Conservation (phyloP, 1,140 invertebrate genomes). For the Drosophila parabipectinata region DNA sequence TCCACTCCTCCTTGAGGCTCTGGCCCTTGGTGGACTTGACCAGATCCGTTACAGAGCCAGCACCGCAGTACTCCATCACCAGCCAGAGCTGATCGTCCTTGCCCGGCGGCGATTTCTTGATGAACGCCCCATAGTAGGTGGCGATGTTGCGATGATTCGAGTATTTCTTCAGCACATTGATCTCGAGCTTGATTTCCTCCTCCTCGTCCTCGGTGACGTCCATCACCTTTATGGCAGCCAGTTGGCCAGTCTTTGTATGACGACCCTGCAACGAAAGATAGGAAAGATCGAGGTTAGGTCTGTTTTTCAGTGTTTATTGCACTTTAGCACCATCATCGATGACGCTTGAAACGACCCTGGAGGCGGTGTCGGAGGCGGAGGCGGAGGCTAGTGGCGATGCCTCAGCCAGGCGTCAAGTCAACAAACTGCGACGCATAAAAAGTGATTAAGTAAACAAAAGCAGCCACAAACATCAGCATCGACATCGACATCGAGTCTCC, state of each 20-base stretch:
- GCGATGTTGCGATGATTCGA: slow-evolving; percentile 99
- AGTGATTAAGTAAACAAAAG: slow-evolving; percentile 69
- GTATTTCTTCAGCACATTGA: slow-evolving; percentile 99
- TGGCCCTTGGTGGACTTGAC: slow-evolving; percentile 99
- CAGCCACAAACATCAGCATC: slow-evolving; percentile 20
- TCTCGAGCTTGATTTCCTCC: slow-evolving; percentile 99
- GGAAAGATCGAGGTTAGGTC: background rate
- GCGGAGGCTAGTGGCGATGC: too few relatives aligned
- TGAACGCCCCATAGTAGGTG: slow-evolving; percentile 99
- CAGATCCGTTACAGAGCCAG: slow-evolving; percentile 98
- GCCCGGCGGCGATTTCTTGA: slow-evolving; percentile 98
- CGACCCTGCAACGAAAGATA: slow-evolving; percentile 89
- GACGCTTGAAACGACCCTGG: slow-evolving; percentile 39
- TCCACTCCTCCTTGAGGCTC: slow-evolving; percentile 99
- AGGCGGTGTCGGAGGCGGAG: slow-evolving; percentile 26
- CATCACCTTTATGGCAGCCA: slow-evolving; percentile 99
- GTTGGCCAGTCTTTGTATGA: slow-evolving; percentile 99
- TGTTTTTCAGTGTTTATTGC: too few relatives aligned
- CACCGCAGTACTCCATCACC: slow-evolving; percentile 99
- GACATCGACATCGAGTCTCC: slow-evolving; percentile 27
- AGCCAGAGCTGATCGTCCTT: slow-evolving; percentile 99
- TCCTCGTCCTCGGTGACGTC: slow-evolving; percentile 99
- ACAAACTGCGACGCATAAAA: slow-evolving; percentile 56
- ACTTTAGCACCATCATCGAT: slow-evolving; percentile 26
- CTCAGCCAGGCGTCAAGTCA: too few relatives aligned